Percentiles rank a stretch among this genome's conserved stretches.
These are phyloP conservation scores for Achlya flavicornis DNA, from an alignment of 2,888 invertebrate species.

Conservation along the genomic window DNA sequence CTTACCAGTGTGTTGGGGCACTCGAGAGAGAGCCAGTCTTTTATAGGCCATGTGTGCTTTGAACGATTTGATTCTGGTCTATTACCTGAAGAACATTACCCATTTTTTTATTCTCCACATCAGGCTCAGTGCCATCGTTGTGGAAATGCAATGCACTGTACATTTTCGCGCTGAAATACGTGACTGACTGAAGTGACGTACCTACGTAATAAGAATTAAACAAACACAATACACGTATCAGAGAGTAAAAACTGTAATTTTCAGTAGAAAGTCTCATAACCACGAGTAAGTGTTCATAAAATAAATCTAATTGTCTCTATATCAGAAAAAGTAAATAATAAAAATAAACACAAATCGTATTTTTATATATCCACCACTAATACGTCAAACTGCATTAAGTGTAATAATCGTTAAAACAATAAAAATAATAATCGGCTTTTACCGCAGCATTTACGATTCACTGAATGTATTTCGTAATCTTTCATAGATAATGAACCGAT, in stretches of 20 bases:
- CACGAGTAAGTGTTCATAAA: not conserved
- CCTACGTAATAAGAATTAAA: not conserved
- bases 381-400: not conserved
- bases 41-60: too few species aligned
- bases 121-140: too few species aligned
- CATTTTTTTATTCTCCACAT: too few species aligned
- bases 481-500: slow-evolving; percentile 13
- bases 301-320: not conserved
- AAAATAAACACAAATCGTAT: not conserved
- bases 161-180: too few species aligned
- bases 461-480: slow-evolving; percentile 12
- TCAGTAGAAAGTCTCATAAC: not conserved
- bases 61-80: too few species aligned
- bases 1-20: too few species aligned
- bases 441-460: slow-evolving; percentile 12
- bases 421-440: slow-evolving; percentile 21
- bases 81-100: too few species aligned
- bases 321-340: not conserved
- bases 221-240: not conserved
- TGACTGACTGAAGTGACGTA: not conserved
- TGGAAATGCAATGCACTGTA: too few species aligned
- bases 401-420: slow-evolving; percentile 24
- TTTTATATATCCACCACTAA: not conserved
- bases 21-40: too few species aligned
- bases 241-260: not conserved